Percentiles rank a stretch among this genome's conserved stretches.
These are phyloP conservation scores for Gambusia affinis DNA, from an alignment of 2,113 vertebrate genomes.

Conservation along the genomic window DNA sequence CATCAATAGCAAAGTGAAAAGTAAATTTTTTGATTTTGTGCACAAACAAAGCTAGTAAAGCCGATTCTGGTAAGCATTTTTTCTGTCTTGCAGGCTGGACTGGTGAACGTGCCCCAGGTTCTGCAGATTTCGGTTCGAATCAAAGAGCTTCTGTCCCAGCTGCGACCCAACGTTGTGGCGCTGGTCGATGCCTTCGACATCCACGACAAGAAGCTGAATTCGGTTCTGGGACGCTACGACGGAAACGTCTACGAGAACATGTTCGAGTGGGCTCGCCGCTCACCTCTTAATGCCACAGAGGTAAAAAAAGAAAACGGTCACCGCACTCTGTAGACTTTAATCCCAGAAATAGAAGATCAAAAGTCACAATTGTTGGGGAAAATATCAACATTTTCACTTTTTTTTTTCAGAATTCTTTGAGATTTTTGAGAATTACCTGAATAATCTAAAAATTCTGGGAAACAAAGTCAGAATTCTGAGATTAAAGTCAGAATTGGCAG, in stretches of 20 bases:
- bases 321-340: no score
- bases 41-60: background rate
- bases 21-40: background rate
- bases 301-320: conserved; percentile 63
- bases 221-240: conserved; percentile 92
- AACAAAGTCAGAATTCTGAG: no score
- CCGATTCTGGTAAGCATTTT: background rate
- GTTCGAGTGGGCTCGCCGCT: conserved; percentile 95
- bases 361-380: no score
- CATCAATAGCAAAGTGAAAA: background rate
- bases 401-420: no score
- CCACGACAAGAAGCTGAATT: conserved; percentile 85
- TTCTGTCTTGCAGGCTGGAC: conserved; percentile 78
- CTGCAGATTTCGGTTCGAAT: conserved; percentile 82
- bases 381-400: no score
- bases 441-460: no score
- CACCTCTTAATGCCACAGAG: conserved; percentile 92
- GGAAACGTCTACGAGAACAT: conserved; percentile 96
- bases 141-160: conserved; percentile 86
- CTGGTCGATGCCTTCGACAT: conserved; percentile 94
- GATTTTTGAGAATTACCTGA: no score
- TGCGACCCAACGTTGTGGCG: conserved; percentile 88
- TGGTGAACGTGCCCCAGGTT: conserved; percentile 85
- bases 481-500: no score
- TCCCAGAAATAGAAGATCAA: no score